phyloP scores from a whole-genome alignment of 2,113 vertebrate genomes.

The Eptesicus fuscus region DNA sequence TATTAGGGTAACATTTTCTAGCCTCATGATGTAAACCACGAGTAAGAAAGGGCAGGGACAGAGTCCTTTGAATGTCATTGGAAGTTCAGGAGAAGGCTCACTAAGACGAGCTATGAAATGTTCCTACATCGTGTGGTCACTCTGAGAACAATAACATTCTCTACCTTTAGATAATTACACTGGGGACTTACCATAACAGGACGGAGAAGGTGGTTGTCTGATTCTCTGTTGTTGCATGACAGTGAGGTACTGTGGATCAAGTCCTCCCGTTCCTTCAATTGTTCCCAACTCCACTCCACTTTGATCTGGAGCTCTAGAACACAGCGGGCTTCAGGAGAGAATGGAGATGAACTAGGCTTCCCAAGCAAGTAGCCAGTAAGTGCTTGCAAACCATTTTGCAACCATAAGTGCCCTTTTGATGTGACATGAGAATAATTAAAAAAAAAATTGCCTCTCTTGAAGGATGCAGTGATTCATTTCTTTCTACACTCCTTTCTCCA shows the following conservation, averaged over 20 bases:
- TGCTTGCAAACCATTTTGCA: background rate
- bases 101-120: background rate
- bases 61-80: background rate
- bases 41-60: background rate
- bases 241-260: too few relatives aligned
- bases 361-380: background rate
- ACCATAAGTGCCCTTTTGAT: conserved; percentile 27
- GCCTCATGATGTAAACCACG: background rate
- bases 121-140: background rate
- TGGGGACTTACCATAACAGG: background rate
- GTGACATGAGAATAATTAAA: conserved; percentile 16
- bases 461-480: conserved; percentile 28
- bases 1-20: background rate
- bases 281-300: background rate
- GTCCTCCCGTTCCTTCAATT: background rate
- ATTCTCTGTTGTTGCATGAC: background rate
- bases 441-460: background rate
- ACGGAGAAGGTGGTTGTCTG: too few relatives aligned
- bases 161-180: background rate
- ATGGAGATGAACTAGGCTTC: background rate
- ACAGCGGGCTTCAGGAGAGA: background rate
- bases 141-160: background rate
- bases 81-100: background rate
- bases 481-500: conserved; percentile 31
- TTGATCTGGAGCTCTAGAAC: background rate